Conservation (phyloP, 2,797 vertebrate species). For the Xiphophorus birchmanni region DNA sequence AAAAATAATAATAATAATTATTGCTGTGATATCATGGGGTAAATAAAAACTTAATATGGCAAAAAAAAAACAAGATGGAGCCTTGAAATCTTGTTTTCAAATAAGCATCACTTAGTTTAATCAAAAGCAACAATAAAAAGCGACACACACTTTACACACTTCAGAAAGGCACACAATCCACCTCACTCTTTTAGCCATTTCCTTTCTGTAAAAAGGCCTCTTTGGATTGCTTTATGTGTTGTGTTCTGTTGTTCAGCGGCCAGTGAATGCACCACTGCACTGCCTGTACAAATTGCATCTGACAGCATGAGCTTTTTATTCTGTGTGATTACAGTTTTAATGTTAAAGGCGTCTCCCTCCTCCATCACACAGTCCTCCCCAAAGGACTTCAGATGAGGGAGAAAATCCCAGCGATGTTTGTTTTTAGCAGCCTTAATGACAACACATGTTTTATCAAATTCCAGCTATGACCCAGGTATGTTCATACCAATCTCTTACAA, state of each 20-base stretch:
- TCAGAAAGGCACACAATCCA: background rate
- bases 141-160: background rate
- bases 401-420: background rate
- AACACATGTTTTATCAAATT: background rate
- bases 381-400: background rate
- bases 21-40: conserved; percentile 7
- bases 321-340: conserved; percentile 9
- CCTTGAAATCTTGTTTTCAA: background rate
- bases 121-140: conserved; percentile 3
- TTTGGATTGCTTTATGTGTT: conserved; percentile 6
- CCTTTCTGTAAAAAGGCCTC: conserved; percentile 8
- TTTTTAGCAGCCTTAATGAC: background rate
- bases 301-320: conserved; percentile 31
- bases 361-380: background rate
- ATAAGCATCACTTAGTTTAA: conserved; percentile 1
- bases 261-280: conserved; percentile 21
- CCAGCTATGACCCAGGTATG: background rate
- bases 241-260: conserved; percentile 20
- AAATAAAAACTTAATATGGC: background rate
- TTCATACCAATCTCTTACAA: background rate
- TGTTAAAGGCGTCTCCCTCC: conserved; percentile 20
- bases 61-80: background rate
- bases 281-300: conserved; percentile 12
- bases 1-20: background rate
- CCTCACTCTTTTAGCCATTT: conserved; percentile 1